Percentiles rank a stretch among this genome's conserved stretches.
These are phyloP conservation scores for Eupithecia subfuscata DNA, from an alignment of 2,888 invertebrate species.

Conservation along the genomic window DNA sequence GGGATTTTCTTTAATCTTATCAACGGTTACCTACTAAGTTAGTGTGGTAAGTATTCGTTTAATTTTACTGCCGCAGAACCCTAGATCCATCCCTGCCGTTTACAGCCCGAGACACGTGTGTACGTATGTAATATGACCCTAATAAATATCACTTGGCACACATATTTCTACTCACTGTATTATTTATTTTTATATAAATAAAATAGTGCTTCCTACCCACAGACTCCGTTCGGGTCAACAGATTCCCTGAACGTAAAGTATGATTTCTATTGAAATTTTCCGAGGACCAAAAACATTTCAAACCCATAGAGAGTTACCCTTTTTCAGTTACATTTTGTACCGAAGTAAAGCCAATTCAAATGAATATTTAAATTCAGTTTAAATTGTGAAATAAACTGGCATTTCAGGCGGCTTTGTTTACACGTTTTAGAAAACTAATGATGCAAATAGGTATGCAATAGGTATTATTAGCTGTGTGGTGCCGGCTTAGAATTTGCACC, in stretches of 20 bases:
- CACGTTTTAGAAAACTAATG: neutral
- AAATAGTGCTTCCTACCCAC: constrained; percentile 42
- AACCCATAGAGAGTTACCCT: constrained; percentile 1
- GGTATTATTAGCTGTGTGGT: too few species aligned
- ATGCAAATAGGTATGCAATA: neutral
- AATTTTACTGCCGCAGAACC: neutral
- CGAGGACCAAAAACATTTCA: neutral
- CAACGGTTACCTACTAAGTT: neutral
- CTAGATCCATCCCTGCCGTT: constrained; percentile 44
- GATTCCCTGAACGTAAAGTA: constrained; percentile 38
- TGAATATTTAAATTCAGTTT: neutral
- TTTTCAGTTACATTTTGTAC: neutral
- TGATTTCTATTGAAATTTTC: constrained; percentile 34
- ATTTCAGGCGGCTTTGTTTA: neutral
- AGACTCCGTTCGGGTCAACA: constrained; percentile 40
- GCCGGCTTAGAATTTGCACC: too few species aligned
- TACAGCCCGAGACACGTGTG: constrained; percentile 61
- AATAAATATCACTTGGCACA: constrained; percentile 73
- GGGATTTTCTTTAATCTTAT: neutral
- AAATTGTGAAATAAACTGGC: neutral
- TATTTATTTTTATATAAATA: constrained; percentile 47
- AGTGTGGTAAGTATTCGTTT: neutral
- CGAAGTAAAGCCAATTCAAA: neutral
- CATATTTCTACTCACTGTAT: constrained; percentile 62
- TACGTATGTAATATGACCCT: constrained; percentile 70